phyloP scores from a whole-genome alignment of 2,797 vertebrate species.

The Pampus argenteus region DNA sequence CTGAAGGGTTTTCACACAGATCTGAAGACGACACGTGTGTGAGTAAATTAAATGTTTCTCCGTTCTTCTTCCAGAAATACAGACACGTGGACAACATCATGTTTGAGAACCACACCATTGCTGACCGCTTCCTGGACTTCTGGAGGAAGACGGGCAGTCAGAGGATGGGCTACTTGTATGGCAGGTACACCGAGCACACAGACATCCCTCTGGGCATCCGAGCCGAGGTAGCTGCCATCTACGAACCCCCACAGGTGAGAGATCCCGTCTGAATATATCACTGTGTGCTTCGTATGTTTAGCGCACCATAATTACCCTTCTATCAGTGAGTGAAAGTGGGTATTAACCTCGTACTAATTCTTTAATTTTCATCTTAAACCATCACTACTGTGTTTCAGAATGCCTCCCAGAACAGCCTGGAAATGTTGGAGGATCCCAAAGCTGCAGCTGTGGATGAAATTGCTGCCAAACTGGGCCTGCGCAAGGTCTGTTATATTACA shows the following conservation, averaged over 20 bases:
- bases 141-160: constrained; percentile 99
- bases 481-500: constrained; percentile 86
- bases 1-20: too few relatives aligned
- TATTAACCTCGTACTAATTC: background rate
- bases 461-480: constrained; percentile 94
- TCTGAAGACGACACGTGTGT: background rate
- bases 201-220: constrained; percentile 97
- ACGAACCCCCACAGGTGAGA: constrained; percentile 96
- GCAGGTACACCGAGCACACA: constrained; percentile 96
- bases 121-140: constrained; percentile 98
- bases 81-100: constrained; percentile 99
- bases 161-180: constrained; percentile 94
- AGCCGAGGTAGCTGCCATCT: constrained; percentile 97
- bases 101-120: constrained; percentile 99
- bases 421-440: constrained; percentile 95
- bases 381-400: constrained; percentile 81
- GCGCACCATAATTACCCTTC: background rate
- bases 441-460: constrained; percentile 96
- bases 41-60: background rate
- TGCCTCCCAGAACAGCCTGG: constrained; percentile 95
- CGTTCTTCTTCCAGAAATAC: constrained; percentile 90
- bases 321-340: background rate
- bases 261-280: rapidly evolving
- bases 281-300: rapidly evolving
- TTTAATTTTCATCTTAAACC: background rate